These are phyloP conservation scores for Lucinisca nassula DNA, from an alignment of 2,888 invertebrate species.

Conservation along the genomic window DNA sequence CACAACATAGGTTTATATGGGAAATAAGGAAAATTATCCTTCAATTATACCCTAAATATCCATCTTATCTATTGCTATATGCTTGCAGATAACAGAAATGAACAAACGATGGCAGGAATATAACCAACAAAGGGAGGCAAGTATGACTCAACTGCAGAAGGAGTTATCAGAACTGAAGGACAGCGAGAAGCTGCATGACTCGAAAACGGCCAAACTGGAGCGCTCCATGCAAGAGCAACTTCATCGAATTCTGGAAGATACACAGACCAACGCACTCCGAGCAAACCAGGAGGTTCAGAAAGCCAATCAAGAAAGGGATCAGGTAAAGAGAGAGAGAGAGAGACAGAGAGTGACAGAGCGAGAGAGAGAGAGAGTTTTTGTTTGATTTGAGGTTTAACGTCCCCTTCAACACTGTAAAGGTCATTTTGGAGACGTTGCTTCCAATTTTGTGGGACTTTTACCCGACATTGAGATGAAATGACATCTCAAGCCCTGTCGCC, in stretches of 20 bases:
- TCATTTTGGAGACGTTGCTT: too few species aligned
- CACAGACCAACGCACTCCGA: slow-evolving; percentile 34
- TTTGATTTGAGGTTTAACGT: too few species aligned
- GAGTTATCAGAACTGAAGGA: slow-evolving; percentile 65
- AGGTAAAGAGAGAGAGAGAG: slow-evolving; percentile 41
- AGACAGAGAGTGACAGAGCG: too few species aligned
- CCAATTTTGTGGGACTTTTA: too few species aligned
- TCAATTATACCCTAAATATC: too few species aligned
- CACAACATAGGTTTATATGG: too few species aligned
- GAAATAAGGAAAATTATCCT: too few species aligned
- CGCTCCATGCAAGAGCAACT: slow-evolving; percentile 65
- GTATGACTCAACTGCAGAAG: slow-evolving; percentile 61
- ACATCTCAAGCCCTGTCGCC: too few species aligned
- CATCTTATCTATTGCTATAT: too few species aligned
- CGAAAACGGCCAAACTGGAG: slow-evolving; percentile 39
- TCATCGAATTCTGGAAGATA: slow-evolving; percentile 69
- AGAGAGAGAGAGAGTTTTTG: too few species aligned
- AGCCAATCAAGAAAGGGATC: slow-evolving; percentile 38
- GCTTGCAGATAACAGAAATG: slow-evolving; percentile 77
- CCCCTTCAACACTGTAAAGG: too few species aligned
- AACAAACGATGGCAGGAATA: slow-evolving; percentile 82
- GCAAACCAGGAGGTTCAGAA: slow-evolving; percentile 28
- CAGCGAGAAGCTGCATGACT: slow-evolving; percentile 28
- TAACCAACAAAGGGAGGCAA: slow-evolving; percentile 73
- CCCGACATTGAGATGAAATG: too few species aligned